Evolutionary conservation across 2,797 vertebrate genomes (phyloP).

Genomic region (Acipenser ruthenus): DNA sequence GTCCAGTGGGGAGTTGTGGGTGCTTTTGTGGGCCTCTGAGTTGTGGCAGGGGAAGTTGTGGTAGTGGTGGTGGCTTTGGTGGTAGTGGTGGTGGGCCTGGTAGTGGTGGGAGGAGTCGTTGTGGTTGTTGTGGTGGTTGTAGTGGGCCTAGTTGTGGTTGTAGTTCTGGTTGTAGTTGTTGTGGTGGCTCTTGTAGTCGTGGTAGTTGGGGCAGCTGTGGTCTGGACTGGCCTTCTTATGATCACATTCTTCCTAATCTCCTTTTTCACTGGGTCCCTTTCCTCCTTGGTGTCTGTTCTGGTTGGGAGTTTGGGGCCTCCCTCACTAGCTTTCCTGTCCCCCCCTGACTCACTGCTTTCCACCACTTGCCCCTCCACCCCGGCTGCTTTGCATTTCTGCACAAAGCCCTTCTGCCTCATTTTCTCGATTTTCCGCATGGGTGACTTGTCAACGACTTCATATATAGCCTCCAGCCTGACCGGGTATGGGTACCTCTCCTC

Average conservation of each 20-base stretch:
- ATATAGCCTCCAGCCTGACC: slow-evolving; percentile 91
- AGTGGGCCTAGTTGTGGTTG: slow-evolving; percentile 41
- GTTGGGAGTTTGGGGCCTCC: slow-evolving; percentile 20
- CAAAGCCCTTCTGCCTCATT: slow-evolving; percentile 86
- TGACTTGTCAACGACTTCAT: slow-evolving; percentile 86
- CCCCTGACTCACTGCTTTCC: slow-evolving; percentile 39
- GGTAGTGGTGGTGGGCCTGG: slow-evolving; percentile 34
- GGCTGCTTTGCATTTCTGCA: slow-evolving; percentile 85
- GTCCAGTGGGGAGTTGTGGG: slow-evolving; percentile 46
- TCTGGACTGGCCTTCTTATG: slow-evolving; percentile 45
- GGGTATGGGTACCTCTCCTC: slow-evolving; percentile 95
- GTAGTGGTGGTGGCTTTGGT: slow-evolving; percentile 34
- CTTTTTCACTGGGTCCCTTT: slow-evolving; percentile 49
- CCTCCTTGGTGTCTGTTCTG: slow-evolving; percentile 28
- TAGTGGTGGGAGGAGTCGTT: slow-evolving; percentile 44
- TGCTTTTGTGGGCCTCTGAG: slow-evolving; percentile 58
- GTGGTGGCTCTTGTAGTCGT: slow-evolving; percentile 20
- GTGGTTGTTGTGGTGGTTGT: slow-evolving; percentile 47
- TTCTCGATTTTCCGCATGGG: slow-evolving; percentile 87
- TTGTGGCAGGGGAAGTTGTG: slow-evolving; percentile 44
- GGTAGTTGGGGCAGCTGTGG: slow-evolving; percentile 30
- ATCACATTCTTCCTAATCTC: slow-evolving; percentile 45
- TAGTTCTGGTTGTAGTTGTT: slow-evolving; percentile 30
- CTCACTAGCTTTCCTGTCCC: slow-evolving; percentile 31
- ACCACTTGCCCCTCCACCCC: slow-evolving; percentile 88